These are phyloP conservation scores for Tineola bisselliella DNA, from an alignment of 2,888 invertebrate species.

Conservation along the genomic window DNA sequence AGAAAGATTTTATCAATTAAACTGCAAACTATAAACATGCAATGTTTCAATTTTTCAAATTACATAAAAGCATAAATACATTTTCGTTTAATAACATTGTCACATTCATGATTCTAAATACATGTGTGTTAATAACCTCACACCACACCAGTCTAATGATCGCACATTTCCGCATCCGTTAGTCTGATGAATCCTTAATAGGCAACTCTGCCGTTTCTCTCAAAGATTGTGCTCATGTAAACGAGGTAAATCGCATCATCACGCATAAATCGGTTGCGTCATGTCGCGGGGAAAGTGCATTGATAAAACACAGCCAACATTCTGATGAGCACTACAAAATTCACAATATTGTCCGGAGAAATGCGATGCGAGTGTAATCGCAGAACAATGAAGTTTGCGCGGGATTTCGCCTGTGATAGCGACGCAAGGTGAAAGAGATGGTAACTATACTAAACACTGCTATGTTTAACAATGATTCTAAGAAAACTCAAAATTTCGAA, in stretches of 20 bases:
- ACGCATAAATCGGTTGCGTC: slow-evolving; percentile 40
- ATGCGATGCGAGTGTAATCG: not conserved
- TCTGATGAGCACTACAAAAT: slow-evolving; percentile 7
- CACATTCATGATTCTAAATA: no score
- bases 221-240: slow-evolving; percentile 35
- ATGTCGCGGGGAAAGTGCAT: slow-evolving; percentile 48
- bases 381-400: not conserved
- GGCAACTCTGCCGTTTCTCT: slow-evolving; percentile 30
- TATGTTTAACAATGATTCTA: not conserved
- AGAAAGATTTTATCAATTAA: not conserved
- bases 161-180: slow-evolving; percentile 12
- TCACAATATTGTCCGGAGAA: slow-evolving; percentile 12
- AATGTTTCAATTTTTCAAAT: no score
- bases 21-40: not conserved
- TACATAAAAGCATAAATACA: no score
- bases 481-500: not conserved
- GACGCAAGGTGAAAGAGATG: slow-evolving; percentile 14
- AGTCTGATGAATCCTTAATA: slow-evolving; percentile 29
- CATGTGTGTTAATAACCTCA: not conserved
- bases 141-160: not conserved
- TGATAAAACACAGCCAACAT: slow-evolving; percentile 16
- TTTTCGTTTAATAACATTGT: no score
- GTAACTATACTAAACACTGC: not conserved
- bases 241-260: slow-evolving; percentile 43
- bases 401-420: not conserved